Conservation (phyloP, 2,888 invertebrate species). For the Trichogramma dendrolimi region DNA sequence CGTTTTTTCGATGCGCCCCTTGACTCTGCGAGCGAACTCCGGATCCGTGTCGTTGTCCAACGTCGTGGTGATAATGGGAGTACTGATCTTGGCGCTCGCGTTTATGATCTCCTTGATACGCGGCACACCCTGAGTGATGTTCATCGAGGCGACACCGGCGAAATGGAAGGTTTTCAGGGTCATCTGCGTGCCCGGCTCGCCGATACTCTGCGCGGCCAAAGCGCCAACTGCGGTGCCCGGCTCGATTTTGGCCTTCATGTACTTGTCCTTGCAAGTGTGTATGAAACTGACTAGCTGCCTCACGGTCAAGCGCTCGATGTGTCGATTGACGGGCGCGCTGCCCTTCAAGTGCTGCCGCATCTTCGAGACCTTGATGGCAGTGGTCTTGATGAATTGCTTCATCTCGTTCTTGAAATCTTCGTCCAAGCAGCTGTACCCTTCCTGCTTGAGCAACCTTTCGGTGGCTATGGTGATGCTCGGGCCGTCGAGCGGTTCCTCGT, state of each 20-base stretch:
- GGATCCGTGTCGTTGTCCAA: constrained; percentile 72
- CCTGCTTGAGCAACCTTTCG: constrained; percentile 48
- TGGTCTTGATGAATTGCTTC: constrained; percentile 60
- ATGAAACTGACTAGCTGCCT: constrained; percentile 72
- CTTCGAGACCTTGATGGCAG: constrained; percentile 53
- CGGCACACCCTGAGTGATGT: constrained; percentile 88
- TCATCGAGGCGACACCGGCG: constrained; percentile 99
- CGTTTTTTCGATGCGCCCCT: constrained; percentile 93
- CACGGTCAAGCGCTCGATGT: constrained; percentile 60
- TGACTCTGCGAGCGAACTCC: constrained; percentile 85
- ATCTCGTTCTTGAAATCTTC: constrained; percentile 72
- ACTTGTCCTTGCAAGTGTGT: constrained; percentile 81
- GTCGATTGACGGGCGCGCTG: constrained; percentile 38
- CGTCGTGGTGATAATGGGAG: constrained; percentile 91
- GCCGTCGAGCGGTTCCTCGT: constrained; percentile 66
- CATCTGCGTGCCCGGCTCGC: constrained; percentile 99
- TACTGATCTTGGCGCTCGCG: constrained; percentile 89
- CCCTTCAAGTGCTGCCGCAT: constrained; percentile 46
- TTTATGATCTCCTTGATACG: constrained; percentile 98
- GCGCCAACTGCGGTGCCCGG: constrained; percentile 98
- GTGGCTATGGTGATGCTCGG: constrained; percentile 43
- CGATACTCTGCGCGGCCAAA: constrained; percentile 95
- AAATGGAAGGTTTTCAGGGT: constrained; percentile 99
- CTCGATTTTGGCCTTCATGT: constrained; percentile 80
- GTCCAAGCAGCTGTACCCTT: constrained; percentile 55